Evolutionary conservation across 2,888 invertebrate genomes (phyloP).

Genomic region (Platycnemis pennipes): DNA sequence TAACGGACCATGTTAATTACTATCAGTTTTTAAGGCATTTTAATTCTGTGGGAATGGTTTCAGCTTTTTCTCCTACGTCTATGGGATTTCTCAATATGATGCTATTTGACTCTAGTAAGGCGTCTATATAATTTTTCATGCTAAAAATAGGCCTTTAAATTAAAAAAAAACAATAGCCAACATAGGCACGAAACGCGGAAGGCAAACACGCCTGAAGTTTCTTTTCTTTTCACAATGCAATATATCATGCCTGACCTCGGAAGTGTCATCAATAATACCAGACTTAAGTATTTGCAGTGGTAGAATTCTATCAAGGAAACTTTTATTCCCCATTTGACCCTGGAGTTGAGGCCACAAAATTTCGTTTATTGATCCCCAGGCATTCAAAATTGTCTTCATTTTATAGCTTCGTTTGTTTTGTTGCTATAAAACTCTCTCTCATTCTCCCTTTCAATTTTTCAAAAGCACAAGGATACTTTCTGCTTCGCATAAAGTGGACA

Average conservation of each 20-base stretch:
- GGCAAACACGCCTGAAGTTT: neutral
- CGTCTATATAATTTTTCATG: neutral
- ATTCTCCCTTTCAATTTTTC: neutral
- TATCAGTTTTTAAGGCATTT: no score
- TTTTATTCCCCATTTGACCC: neutral
- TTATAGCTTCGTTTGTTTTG: neutral
- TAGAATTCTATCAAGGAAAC: neutral
- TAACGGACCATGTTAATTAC: no score
- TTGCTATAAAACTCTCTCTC: neutral
- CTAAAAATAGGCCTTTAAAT: neutral
- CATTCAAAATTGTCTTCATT: neutral
- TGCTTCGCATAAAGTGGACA: no score
- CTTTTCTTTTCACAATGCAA: constrained; percentile 19
- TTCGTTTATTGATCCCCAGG: neutral
- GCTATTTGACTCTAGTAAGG: neutral
- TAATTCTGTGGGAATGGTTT: no score
- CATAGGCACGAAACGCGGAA: neutral
- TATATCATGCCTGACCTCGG: constrained; percentile 15
- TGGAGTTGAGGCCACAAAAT: neutral
- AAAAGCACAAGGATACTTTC: neutral
- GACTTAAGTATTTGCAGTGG: neutral
- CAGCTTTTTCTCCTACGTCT: no score
- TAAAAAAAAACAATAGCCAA: neutral
- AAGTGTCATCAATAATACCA: neutral
- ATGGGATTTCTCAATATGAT: neutral